Evolutionary conservation across 2,888 invertebrate genomes (phyloP).

Genomic region (Meteorus cinctellus): DNA sequence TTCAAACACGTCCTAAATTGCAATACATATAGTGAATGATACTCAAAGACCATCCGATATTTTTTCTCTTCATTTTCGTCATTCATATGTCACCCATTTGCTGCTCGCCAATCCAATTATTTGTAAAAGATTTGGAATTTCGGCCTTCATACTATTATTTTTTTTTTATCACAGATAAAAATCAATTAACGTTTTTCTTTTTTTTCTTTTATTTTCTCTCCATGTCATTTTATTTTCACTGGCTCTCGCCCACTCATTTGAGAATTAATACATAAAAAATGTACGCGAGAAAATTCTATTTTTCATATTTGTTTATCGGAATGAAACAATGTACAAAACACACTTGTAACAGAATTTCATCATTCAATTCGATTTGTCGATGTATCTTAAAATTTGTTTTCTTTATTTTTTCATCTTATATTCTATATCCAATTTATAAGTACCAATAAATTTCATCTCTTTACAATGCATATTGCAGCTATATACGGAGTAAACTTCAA

Average conservation of each 20-base stretch:
- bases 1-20: slow-evolving; percentile 40
- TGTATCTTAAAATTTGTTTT: slow-evolving; percentile 20
- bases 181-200: slow-evolving; percentile 65
- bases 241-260: neutral
- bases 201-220: slow-evolving; percentile 26
- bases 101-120: slow-evolving; percentile 13
- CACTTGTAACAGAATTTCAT: slow-evolving; percentile 17
- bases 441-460: slow-evolving; percentile 41
- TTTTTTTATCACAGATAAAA: slow-evolving; percentile 72
- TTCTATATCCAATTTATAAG: slow-evolving; percentile 17
- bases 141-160: slow-evolving; percentile 38
- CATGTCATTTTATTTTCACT: slow-evolving; percentile 11
- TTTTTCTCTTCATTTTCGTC: slow-evolving; percentile 32
- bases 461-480: slow-evolving; percentile 35
- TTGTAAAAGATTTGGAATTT: slow-evolving; percentile 28
- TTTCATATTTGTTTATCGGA: slow-evolving; percentile 10
- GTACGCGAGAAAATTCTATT: neutral
- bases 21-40: slow-evolving; percentile 24
- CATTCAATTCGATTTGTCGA: slow-evolving; percentile 23
- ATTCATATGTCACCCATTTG: slow-evolving; percentile 14
- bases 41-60: slow-evolving; percentile 29
- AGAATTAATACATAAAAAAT: slow-evolving; percentile 10
- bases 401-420: slow-evolving; percentile 24
- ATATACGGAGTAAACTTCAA: neutral
- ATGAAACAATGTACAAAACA: slow-evolving; percentile 32